A percentile compares a stretch with the other conserved stretches of the same genome.
phyloP scores from a whole-genome alignment of 2,797 vertebrate species.

The Parotocinclus haroldoi region DNA sequence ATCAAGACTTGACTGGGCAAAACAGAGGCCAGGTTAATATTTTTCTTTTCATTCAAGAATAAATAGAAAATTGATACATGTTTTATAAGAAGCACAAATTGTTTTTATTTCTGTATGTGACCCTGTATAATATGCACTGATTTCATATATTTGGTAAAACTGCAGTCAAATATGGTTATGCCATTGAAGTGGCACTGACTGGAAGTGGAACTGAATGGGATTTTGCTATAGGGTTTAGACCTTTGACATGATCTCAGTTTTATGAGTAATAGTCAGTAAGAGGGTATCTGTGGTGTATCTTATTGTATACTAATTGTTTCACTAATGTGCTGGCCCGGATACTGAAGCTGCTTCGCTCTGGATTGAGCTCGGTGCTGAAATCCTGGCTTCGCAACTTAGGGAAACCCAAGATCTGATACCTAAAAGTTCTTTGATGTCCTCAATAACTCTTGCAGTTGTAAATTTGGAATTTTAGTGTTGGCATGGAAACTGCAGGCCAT shows the following conservation, averaged over 20 bases:
- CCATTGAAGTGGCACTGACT: no score
- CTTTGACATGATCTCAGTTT: slow-evolving; percentile 2
- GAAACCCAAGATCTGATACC: slow-evolving; percentile 14
- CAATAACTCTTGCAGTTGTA: slow-evolving; percentile 34
- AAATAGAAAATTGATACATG: no score
- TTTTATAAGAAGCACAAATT: no score
- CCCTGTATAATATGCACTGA: no score
- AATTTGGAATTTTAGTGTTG: slow-evolving; percentile 60
- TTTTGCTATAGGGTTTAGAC: no score
- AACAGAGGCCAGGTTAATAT: no score
- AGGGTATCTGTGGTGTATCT: slow-evolving; percentile 10
- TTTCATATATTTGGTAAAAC: no score
- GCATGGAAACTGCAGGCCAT: slow-evolving; percentile 63
- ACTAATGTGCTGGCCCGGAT: slow-evolving; percentile 15
- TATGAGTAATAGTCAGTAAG: slow-evolving; percentile 5
- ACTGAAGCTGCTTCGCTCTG: slow-evolving; percentile 10
- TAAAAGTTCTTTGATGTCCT: slow-evolving; percentile 41
- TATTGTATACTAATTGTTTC: not conserved
- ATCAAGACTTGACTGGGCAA: no score
- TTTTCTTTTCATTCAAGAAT: no score
- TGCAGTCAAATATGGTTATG: no score
- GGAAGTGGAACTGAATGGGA: no score
- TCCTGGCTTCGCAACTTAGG: slow-evolving; percentile 32
- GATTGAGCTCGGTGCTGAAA: slow-evolving; percentile 24
- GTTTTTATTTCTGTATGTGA: no score